Evolutionary conservation across 1,140 invertebrate genomes (phyloP), one percentile per base, ranked within the genome.

Genomic region (Matsumurasca onukii): DNA sequence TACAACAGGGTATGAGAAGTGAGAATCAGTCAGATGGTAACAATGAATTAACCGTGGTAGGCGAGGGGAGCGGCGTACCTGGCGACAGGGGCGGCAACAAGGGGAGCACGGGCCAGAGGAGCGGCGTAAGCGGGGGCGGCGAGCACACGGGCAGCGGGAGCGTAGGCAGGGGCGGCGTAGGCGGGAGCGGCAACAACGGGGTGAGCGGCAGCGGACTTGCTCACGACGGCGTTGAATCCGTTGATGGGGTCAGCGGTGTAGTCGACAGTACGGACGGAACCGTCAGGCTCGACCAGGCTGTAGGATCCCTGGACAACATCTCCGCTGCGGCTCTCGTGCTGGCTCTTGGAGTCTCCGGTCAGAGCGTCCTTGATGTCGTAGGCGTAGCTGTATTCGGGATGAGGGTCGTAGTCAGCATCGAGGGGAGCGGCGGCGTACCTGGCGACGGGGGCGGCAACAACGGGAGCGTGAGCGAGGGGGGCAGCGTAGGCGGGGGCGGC

Each of bases 251-350:
- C 73, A 34, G 74, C 74, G n/a, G 70, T 74, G 67, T 75, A 75
- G 34, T 73, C 70, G 48, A 76, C 72, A 65, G 72, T 77, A 48
- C 77, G 71, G 22, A 71, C 66, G 48, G 71, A 73, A 25, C 78
- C 77, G 69, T 78, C 77, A 1, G 78, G 72, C 15, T 77, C 76
- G n/a, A 80, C 73, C 63, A 85, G 79, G 9, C 84, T 86, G 78
- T 90, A 90, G 74, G 86, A 84, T 29, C 89, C 89, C n/a, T 80
- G 79, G 39, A 90, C 88, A 1, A 84, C 82, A 73, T 90, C 88
- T 31, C 88, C 88, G 67, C 86, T 80, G 51, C 88, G 83, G 55
- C 81, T 82, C 77, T 90, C 88, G 71, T 86, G 83, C 71, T 88
- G 86, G 73, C 84, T 85, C 77, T 90, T 88, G 64, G 83, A 82